A percentile compares a stretch with the other conserved stretches of the same genome.
These are phyloP conservation scores for Ctenopoma multispine DNA, from an alignment of 2,797 vertebrate species.

Conservation along the genomic window DNA sequence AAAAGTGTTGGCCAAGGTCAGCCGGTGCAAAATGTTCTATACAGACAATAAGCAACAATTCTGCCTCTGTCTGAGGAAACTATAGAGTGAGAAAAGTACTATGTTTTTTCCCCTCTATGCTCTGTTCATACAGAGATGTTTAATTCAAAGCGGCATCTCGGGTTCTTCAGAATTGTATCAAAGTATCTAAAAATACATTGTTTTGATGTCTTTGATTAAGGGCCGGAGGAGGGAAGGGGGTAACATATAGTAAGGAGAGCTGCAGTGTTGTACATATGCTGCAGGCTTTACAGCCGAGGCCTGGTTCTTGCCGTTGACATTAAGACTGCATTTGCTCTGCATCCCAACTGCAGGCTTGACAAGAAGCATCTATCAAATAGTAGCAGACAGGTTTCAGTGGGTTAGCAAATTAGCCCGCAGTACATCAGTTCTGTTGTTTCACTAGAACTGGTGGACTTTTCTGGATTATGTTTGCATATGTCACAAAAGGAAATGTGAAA, in stretches of 20 bases:
- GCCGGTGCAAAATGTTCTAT: constrained; percentile 11
- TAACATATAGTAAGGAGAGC: constrained; percentile 16
- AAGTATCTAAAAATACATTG: constrained; percentile 26
- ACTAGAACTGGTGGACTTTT: constrained; percentile 13
- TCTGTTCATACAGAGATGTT: constrained; percentile 23
- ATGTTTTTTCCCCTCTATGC: constrained; percentile 6
- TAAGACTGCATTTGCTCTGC: constrained; percentile 58
- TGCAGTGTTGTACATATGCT: constrained; percentile 34
- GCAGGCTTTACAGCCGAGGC: constrained; percentile 60
- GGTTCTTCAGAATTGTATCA: constrained; percentile 32
- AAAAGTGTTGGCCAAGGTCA: constrained; percentile 49
- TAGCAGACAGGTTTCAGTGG: constrained; percentile 62
- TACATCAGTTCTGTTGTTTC: constrained; percentile 41
- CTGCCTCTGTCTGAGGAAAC: constrained; percentile 32
- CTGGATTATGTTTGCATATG: neutral
- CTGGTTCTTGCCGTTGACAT: constrained; percentile 59
- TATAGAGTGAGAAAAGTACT: constrained; percentile 45
- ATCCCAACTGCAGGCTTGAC: constrained; percentile 50
- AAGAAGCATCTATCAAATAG: constrained; percentile 64
- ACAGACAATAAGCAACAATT: constrained; percentile 21
- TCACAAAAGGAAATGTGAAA: neutral
- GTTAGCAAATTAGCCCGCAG: constrained; percentile 58
- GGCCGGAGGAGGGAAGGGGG: neutral
- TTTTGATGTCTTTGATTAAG: constrained; percentile 42
- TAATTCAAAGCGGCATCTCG: constrained; percentile 37